Evolutionary conservation across 2,888 invertebrate species (phyloP).

Genomic region (Amorpha juglandis): DNA sequence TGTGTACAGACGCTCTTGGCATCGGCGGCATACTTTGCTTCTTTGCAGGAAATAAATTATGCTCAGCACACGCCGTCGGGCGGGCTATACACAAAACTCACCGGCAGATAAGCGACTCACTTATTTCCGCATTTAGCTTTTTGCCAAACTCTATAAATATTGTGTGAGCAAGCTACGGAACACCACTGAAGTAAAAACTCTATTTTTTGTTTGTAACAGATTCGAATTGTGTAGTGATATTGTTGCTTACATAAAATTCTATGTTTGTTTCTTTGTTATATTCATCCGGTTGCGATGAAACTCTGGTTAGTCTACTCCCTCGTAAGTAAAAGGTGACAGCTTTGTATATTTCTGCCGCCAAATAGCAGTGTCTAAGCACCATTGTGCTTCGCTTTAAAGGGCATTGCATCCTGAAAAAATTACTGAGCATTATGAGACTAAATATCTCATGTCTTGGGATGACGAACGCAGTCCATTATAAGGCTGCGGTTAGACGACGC

Average conservation of each 20-base stretch:
- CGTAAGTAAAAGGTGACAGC: too few species aligned
- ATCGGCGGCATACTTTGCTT: constrained; percentile 76
- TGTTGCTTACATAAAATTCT: too few species aligned
- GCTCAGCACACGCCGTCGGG: constrained; percentile 59
- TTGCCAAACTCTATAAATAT: constrained; percentile 31
- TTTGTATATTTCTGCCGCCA: too few species aligned
- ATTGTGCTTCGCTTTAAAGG: too few species aligned
- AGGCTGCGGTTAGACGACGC: too few species aligned
- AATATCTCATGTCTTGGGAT: too few species aligned
- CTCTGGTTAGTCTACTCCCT: too few species aligned
- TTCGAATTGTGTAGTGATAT: constrained; percentile 16
- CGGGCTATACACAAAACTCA: constrained; percentile 61
- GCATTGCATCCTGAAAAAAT: too few species aligned
- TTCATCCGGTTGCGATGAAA: too few species aligned
- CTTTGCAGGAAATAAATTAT: constrained; percentile 80
- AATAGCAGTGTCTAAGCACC: too few species aligned
- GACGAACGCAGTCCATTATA: too few species aligned
- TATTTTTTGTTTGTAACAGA: background rate
- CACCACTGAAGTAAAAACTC: background rate
- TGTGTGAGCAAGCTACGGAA: background rate
- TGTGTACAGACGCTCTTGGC: constrained; percentile 80
- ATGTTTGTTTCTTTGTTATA: background rate
- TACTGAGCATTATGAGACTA: too few species aligned
- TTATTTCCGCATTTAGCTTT: constrained; percentile 56
- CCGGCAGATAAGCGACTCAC: constrained; percentile 63